phyloP scores from a whole-genome alignment of 1,140 invertebrate species.

The Vanessa atalanta region DNA sequence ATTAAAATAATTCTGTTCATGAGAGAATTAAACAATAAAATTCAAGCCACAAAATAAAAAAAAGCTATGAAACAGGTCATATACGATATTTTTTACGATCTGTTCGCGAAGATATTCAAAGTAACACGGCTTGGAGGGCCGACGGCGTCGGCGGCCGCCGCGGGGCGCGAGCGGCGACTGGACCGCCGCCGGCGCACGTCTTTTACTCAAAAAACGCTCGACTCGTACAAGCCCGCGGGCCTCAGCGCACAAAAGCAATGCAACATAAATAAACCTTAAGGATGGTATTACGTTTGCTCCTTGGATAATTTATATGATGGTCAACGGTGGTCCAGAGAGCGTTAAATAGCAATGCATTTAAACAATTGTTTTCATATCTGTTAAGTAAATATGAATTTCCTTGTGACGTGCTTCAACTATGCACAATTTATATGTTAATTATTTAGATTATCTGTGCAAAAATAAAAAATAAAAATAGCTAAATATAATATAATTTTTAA shows the following conservation, averaged over 20 bases:
- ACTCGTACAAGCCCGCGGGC: conserved; percentile 7
- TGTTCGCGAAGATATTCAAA: conserved; percentile 17
- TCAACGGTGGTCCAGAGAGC: not conserved
- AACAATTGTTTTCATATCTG: no score
- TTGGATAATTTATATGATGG: not conserved
- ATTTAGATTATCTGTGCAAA: no score
- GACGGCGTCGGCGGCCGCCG: conserved; percentile 17
- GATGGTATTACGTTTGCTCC: conserved; percentile 3
- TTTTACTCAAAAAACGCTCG: conserved; percentile 23
- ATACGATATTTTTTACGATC: conserved; percentile 8
- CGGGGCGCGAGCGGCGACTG: conserved; percentile 1
- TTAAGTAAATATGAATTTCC: no score
- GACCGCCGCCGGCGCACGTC: conserved; percentile 24
- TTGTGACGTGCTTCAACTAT: no score
- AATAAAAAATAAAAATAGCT: no score
- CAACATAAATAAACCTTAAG: conserved; percentile 13
- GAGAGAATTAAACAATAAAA: no score
- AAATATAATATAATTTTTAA: no score
- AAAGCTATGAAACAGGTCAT: conserved; percentile 6
- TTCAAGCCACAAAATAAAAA: not conserved
- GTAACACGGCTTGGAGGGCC: not conserved
- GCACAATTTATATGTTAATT: no score
- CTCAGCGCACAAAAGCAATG: conserved; percentile 8
- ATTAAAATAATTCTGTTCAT: no score
- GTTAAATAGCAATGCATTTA: not conserved